Percentiles rank a stretch among this genome's conserved stretches.
Evolutionary conservation across 2,888 invertebrate genomes (phyloP).

Genomic region (Fragum fragum): DNA sequence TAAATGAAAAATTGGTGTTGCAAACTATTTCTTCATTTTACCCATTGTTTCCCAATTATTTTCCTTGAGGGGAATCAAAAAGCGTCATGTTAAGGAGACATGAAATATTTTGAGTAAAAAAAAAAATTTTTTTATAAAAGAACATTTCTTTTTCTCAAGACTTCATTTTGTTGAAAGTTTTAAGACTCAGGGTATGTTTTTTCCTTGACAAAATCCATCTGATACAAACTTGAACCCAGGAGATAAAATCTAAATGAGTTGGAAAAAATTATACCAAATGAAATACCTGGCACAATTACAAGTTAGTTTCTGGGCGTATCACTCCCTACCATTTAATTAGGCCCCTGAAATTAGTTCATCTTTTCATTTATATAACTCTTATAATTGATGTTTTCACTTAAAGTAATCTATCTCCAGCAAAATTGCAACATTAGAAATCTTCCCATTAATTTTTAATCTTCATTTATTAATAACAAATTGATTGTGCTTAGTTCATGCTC

Average conservation of each 20-base stretch:
- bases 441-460: slow-evolving; percentile 6
- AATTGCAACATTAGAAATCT: slow-evolving; percentile 13
- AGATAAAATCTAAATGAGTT: background rate
- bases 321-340: background rate
- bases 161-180: too few species aligned
- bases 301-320: background rate
- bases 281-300: background rate
- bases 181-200: too few species aligned
- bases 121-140: too few species aligned
- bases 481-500: background rate
- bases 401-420: background rate
- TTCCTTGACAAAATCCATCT: background rate
- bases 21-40: too few species aligned
- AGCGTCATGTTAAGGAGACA: too few species aligned
- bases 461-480: background rate
- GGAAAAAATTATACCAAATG: background rate
- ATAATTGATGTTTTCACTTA: slow-evolving; percentile 1
- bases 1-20: too few species aligned
- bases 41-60: too few species aligned
- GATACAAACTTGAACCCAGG: background rate
- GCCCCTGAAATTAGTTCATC: background rate
- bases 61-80: too few species aligned
- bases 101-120: too few species aligned
- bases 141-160: too few species aligned
- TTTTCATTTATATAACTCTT: background rate